Evolutionary conservation across 2,113 vertebrate species (phyloP).

Genomic region (Psittacula cyanocephala): DNA sequence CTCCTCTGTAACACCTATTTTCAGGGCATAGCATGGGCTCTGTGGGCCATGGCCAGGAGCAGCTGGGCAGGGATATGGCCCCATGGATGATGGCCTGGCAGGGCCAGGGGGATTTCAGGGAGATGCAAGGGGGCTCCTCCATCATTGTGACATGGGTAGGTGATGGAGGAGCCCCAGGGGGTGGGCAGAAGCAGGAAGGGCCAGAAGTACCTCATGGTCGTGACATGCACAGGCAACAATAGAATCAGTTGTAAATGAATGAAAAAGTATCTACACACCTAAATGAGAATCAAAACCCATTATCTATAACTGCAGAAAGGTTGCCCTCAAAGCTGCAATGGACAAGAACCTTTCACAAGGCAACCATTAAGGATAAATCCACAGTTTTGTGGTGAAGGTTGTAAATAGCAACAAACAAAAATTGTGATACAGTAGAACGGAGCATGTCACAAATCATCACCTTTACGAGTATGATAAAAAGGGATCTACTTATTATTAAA

Average conservation of each 20-base stretch:
- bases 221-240: neutral
- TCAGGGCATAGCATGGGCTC: accelerated
- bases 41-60: accelerated
- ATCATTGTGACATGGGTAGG: neutral
- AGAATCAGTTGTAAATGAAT: neutral
- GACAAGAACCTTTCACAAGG: neutral
- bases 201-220: accelerated
- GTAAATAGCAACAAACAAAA: neutral
- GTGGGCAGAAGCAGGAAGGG: too few species aligned
- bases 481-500: neutral
- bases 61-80: accelerated
- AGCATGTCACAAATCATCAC: neutral
- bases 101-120: too few species aligned
- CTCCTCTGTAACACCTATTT: neutral
- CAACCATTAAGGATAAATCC: neutral
- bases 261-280: neutral
- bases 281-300: neutral
- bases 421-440: neutral
- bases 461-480: neutral
- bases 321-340: neutral
- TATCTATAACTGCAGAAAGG: neutral
- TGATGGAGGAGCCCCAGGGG: accelerated
- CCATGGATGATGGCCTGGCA: neutral
- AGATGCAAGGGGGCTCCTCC: neutral
- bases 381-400: neutral